Base-by-base conservation (phyloP, 2,797 vertebrate species). In the Neosilurus hyrtlii region DNA sequence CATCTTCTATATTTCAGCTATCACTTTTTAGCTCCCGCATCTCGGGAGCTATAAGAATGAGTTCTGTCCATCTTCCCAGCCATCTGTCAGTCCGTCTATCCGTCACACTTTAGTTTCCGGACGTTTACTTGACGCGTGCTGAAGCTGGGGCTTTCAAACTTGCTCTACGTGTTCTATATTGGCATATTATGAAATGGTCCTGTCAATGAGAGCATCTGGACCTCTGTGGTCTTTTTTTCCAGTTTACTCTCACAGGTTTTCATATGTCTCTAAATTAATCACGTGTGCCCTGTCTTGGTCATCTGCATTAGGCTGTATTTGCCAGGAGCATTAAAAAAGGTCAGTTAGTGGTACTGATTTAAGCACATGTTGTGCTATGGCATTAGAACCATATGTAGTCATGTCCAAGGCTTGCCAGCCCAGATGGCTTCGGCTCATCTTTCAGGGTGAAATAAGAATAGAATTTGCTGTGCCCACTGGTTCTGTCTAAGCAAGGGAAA, bases 351-450 rank as follows among this genome's bases (percentile, higher is more conserved):
- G 70, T 84, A 79, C 71, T 79, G 85, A 72, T 85, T 75, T 80
- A 65, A 79, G 80, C 82, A 84, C 77, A 77, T 83, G 84, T 77
- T 75, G 35, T 59, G 56, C 56, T 74, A 57, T 73, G 81, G 43
- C 80, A 80, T n/a, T 37, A 54, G 16, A 51, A 79, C 82, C 84
- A 62, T 86, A 84, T 89, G 81, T 82, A 70, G 78, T 52, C 20
- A 10, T 80, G 74, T 82, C 71, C 82, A 66, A 71, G 79, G 75
- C 80, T 67, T 84, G 79, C 66, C 89, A 81, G 62, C 59, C 77
- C 81, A 82, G 85, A 87, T 79, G 79, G 86, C 75, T 79, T 20
- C n/a, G 24, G 79, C 62, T 84, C 68, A 43, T 74, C 59, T 37
- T 70, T 67, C 61, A 52, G 59, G 56, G 86, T 80, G 61, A 61